Base-by-base conservation (phyloP, 2,797 vertebrate species). In the Podarcis lilfordi region DNA sequence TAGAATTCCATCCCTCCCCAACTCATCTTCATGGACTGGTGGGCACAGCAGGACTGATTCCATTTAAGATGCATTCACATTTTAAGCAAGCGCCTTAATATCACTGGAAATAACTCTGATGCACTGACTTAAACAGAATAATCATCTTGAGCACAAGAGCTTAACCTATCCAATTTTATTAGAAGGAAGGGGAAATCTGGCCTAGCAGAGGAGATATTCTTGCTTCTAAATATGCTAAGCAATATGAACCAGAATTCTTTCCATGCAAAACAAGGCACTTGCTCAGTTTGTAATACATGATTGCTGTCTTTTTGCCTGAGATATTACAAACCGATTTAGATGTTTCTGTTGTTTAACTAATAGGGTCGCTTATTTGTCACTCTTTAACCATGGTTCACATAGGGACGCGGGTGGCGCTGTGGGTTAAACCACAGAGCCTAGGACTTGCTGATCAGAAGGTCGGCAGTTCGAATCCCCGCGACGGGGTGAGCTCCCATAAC, bases 21-120 rank as follows among this genome's bases (percentile, higher is more conserved):
- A n/a, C 23, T 89, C 35, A 83, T 61, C 94, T 96, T 95, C 88
- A 92, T 86, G 82, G 90, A 68, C 80, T 92, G 91, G 84, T 88
- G 86, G 74, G 91, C 91, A 89, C 92, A 94, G 94, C 91, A 91
- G 92, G 94, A 86, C 84, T 89, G 90, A 92, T 82, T 90, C 90
- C 85, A 69, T 91, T 74, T 29, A 90, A 88, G 69, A 80, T 88
- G 90, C 43, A 86, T 84, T 85, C 91, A 81, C 68, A 37, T 93
- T 93, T 95, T 90, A 93, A 93, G 75, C 37, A 91, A 87, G 83
- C 43, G 90, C 86, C 89, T 89, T 89, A 75, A 72, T 59, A 79
- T 88, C 84, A 89, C n/a, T 66, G 88, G 80, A 89, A 85, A 85
- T 80, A 85, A 85, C 37, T 89, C 76, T 80, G 77, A 94, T 94